Conservation (phyloP, 2,888 invertebrate genomes). For the Tridacna gigas region DNA sequence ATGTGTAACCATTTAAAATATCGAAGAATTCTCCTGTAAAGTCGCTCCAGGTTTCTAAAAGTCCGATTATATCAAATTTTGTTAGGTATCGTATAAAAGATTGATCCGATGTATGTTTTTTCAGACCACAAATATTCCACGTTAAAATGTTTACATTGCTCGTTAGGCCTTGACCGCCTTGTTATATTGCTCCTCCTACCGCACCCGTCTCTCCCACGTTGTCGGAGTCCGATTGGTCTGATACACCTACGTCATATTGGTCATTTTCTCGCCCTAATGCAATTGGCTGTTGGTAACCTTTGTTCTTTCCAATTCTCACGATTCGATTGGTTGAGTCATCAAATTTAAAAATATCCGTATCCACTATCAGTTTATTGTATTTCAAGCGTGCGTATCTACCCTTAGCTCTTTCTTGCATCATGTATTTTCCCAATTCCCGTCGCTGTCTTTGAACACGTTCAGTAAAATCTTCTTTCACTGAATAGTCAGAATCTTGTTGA, state of each 20-base stretch:
- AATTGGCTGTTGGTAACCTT: background rate
- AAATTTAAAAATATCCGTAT: slow-evolving; percentile 23
- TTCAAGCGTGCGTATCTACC: slow-evolving; percentile 25
- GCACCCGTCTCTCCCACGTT: background rate
- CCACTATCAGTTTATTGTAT: slow-evolving; percentile 35
- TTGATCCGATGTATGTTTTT: background rate
- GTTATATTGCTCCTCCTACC: background rate
- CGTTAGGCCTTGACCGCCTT: background rate
- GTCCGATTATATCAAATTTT: slow-evolving; percentile 30
- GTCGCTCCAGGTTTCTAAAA: slow-evolving; percentile 33
- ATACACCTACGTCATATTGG: background rate
- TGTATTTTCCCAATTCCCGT: slow-evolving; percentile 20
- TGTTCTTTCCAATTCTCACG: slow-evolving; percentile 11
- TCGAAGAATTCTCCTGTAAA: slow-evolving; percentile 14
- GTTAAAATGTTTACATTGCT: background rate
- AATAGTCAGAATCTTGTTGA: slow-evolving; percentile 8
- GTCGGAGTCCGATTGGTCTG: background rate
- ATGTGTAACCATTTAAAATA: slow-evolving; percentile 18
- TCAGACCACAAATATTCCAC: background rate
- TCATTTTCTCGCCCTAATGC: background rate
- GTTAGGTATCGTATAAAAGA: background rate
- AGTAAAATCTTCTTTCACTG: slow-evolving; percentile 32
- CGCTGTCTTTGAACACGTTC: background rate
- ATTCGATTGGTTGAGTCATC: slow-evolving; percentile 21
- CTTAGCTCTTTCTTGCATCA: slow-evolving; percentile 12